phyloP scores from a whole-genome alignment of 2,113 vertebrate genomes.

The Tinamus guttatus region DNA sequence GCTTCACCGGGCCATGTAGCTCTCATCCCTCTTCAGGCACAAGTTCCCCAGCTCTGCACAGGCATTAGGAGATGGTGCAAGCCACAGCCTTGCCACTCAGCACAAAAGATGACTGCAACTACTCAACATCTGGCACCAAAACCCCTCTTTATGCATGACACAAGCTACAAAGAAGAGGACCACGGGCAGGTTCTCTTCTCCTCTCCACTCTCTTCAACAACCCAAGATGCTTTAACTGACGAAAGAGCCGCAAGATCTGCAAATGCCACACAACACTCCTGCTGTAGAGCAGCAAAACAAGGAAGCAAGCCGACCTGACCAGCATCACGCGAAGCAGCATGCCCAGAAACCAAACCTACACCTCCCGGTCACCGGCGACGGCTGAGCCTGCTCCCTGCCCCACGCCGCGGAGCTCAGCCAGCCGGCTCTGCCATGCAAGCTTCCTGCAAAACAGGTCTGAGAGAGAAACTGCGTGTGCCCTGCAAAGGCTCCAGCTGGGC shows the following conservation, averaged over 20 bases:
- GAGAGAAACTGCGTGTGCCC: fast-evolving
- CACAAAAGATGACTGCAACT: fast-evolving
- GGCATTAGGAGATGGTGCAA: not conserved
- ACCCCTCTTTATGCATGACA: fast-evolving
- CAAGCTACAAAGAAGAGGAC: not conserved
- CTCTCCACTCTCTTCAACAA: not conserved
- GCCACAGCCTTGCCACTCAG: not conserved
- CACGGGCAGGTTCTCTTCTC: not conserved
- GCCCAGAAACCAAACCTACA: slow-evolving; percentile 29
- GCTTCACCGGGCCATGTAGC: fast-evolving
- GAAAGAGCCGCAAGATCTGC: not conserved
- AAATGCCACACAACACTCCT: not conserved
- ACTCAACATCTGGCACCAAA: not conserved
- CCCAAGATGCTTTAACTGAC: not conserved
- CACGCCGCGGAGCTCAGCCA: not conserved
- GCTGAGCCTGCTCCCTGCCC: not conserved
- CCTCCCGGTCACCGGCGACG: not conserved
- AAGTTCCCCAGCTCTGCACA: not conserved
- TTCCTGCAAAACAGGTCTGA: slow-evolving; percentile 59
- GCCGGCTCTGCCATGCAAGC: fast-evolving
- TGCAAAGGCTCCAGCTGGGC: not conserved
- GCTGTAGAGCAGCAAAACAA: not conserved
- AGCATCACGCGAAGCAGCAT: not conserved
- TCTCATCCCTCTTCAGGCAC: fast-evolving
- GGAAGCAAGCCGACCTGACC: not conserved